Base-by-base conservation (phyloP, 2,797 vertebrate genomes). In the Meriones psammophilus region DNA sequence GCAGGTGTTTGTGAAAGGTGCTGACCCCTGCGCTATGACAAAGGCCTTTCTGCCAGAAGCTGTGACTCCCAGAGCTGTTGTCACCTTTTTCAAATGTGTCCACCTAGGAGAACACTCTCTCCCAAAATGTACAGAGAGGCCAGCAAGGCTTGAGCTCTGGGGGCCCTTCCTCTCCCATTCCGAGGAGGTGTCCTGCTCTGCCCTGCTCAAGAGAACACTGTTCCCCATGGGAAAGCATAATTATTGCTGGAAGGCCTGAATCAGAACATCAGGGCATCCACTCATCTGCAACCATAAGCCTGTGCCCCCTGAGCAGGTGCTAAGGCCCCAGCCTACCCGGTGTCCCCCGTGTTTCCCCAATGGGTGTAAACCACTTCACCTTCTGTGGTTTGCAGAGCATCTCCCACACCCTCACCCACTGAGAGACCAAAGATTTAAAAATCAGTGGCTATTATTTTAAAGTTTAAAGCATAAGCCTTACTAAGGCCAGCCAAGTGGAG, bases 1-100 rank as follows among this genome's bases (percentile, higher is more conserved):
- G 36, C 20, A 28, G 69, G n/a, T 2, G 22, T 17, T 7, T 33
- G 28, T 15, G 1, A 8, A 17, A 4, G 4, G 0, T 46, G 39
- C 24, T 13, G 9, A 69, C 66, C 64, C 24, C 83, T n/a, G 64
- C n/a, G n/a, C n/a, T n/a, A n/a, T n/a, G n/a, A n/a, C n/a, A n/a
- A n/a, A n/a, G n/a, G n/a, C 42, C 83, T 18, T 15, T 91, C 33
- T 60, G 24, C 69, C 68, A 15, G 14, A 71, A 95, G n/a, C 1
- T 69, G 15, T 30, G 1, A 33, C 0, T 62, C 73, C 33, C 4
- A 1, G 28, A 15, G 50, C 93, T 71, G 36, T 33, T 56, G 60
- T 12, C 12, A 0, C 13, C 28, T 64, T 69, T 93, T 68, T 50
- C 20, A 50, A 33, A 42, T n/a, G 22, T 26, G 22, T 13, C 13